These are phyloP conservation scores for Hemicrepidius hirtus DNA, from an alignment of 2,888 invertebrate genomes.

Conservation along the genomic window DNA sequence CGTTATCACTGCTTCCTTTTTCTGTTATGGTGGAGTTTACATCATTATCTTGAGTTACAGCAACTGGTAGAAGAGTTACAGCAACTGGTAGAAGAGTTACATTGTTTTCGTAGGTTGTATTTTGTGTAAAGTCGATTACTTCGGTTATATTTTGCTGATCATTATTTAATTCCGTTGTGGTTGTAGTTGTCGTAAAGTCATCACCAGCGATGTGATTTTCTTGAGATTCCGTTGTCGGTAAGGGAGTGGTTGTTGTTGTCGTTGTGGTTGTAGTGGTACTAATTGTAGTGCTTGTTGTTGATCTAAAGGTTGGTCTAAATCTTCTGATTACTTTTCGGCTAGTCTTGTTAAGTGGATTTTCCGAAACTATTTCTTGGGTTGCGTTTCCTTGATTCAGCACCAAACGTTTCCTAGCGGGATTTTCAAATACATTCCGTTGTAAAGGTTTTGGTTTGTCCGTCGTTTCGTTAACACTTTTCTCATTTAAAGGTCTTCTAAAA, in stretches of 20 bases:
- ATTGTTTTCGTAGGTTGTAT: background rate
- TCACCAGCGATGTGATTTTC: constrained; percentile 4
- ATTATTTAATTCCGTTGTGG: background rate
- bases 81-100: background rate
- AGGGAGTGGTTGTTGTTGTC: constrained; percentile 11
- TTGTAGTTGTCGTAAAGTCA: background rate
- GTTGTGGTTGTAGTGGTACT: constrained; percentile 11
- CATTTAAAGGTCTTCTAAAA: background rate
- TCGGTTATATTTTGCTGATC: constrained; percentile 10
- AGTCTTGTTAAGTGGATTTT: constrained; percentile 1
- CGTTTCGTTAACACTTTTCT: background rate
- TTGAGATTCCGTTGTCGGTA: background rate
- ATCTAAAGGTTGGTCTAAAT: constrained; percentile 45
- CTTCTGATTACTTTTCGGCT: constrained; percentile 45
- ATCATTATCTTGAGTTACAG: constrained; percentile 6
- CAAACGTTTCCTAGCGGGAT: background rate
- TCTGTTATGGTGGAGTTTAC: background rate
- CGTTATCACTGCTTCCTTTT: constrained; percentile 38
- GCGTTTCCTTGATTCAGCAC: background rate
- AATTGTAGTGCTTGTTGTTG: constrained; percentile 22
- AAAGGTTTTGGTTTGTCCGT: background rate
- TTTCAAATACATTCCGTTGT: background rate
- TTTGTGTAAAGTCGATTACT: background rate
- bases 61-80: too few species aligned
- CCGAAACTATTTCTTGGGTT: background rate